A percentile compares a stretch with the other conserved stretches of the same genome.
Evolutionary conservation across 2,888 invertebrate genomes (phyloP).

Genomic region (Spisula solida): DNA sequence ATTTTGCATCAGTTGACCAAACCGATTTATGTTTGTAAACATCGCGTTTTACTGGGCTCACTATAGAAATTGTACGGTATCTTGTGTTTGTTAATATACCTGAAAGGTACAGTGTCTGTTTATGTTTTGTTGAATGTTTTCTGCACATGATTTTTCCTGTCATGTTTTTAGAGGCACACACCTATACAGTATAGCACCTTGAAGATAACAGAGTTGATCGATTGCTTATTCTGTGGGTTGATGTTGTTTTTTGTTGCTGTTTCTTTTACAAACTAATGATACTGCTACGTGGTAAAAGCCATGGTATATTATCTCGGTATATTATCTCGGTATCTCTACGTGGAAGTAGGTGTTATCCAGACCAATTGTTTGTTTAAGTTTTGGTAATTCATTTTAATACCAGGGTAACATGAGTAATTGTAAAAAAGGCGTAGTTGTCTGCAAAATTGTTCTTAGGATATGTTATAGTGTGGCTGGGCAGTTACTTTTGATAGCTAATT

Average conservation of each 20-base stretch:
- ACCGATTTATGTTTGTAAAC: no score
- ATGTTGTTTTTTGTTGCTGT: constrained; percentile 15
- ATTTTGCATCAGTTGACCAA: no score
- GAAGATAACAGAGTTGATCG: constrained; percentile 30
- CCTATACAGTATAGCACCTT: constrained; percentile 9
- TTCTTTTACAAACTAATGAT: constrained; percentile 17
- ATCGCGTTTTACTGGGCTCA: no score
- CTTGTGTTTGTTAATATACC: not conserved
- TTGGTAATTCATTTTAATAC: constrained; percentile 3
- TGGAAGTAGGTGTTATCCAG: constrained; percentile 14
- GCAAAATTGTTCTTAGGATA: not conserved
- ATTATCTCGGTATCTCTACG: constrained; percentile 5
- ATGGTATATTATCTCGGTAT: not conserved
- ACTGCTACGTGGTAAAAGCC: not conserved
- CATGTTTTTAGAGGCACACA: constrained; percentile 34
- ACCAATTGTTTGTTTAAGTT: constrained; percentile 23
- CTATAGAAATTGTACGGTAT: not conserved
- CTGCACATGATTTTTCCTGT: constrained; percentile 29
- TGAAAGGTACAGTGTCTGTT: constrained; percentile 16
- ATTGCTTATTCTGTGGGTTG: constrained; percentile 15
- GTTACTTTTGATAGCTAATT: no score
- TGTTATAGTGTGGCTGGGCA: not conserved
- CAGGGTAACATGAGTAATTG: not conserved
- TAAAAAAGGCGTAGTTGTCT: not conserved
- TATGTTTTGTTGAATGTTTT: constrained; percentile 26